phyloP scores from a whole-genome alignment of 2,888 invertebrate genomes.

The Plebejus argus region DNA sequence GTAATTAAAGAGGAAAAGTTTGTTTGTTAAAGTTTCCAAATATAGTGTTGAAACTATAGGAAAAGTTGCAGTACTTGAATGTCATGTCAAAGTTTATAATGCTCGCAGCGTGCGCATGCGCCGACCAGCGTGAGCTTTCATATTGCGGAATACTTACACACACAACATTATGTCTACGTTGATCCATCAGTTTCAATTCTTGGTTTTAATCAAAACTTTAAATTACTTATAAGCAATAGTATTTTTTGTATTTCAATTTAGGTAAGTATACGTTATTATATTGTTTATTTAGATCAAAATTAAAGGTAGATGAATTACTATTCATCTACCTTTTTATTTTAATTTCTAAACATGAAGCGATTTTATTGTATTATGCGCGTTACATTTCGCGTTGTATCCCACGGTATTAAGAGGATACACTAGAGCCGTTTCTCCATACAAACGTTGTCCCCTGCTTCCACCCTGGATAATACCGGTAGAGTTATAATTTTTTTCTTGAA shows the following conservation, averaged over 20 bases:
- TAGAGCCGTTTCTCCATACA: too few species aligned
- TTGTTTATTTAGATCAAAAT: neutral
- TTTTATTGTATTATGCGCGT: neutral
- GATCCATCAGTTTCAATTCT: neutral
- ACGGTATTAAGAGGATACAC: too few species aligned
- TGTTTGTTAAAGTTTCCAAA: neutral
- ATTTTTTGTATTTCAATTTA: neutral
- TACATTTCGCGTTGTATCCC: neutral
- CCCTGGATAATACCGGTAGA: too few species aligned
- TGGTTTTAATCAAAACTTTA: neutral
- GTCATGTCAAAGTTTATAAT: constrained; percentile 17
- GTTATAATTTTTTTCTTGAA: too few species aligned
- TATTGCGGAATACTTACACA: neutral
- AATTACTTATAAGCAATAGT: neutral
- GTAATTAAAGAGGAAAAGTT: neutral
- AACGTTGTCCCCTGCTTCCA: too few species aligned
- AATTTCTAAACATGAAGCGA: neutral
- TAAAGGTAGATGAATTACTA: too few species aligned
- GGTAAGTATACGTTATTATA: too few species aligned
- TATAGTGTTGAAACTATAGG: neutral
- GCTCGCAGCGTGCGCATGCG: neutral
- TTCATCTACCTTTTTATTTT: too few species aligned
- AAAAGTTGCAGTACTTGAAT: neutral
- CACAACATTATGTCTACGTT: neutral
- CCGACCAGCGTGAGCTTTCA: neutral